Conservation (phyloP, 2,888 invertebrate species). For the Pherbina coryleti region DNA sequence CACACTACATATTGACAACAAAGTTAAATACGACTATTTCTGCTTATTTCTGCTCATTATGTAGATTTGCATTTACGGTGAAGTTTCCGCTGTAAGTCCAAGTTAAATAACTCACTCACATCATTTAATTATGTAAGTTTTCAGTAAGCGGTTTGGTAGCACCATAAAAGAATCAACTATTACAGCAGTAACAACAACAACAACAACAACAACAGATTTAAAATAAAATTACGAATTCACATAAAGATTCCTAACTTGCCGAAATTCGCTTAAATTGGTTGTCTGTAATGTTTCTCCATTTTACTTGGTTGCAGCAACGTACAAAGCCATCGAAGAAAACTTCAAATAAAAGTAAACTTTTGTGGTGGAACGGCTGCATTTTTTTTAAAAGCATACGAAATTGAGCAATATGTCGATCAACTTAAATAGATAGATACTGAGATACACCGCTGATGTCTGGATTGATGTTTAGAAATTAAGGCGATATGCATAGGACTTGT, state of each 20-base stretch:
- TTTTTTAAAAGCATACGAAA: background rate
- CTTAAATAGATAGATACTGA: background rate
- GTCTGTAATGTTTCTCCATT: background rate
- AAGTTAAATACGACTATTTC: no score
- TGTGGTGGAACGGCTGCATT: conserved; percentile 10
- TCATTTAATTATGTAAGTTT: no score
- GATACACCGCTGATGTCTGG: background rate
- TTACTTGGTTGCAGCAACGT: background rate
- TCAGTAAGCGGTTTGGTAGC: no score
- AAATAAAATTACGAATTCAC: no score
- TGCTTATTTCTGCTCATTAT: no score
- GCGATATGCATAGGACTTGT: background rate
- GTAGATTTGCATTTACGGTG: no score
- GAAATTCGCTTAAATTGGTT: background rate
- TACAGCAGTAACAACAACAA: no score
- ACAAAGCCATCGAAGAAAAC: background rate
- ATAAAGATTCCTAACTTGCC: background rate
- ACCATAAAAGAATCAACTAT: no score
- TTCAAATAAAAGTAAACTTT: background rate
- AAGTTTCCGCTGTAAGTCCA: no score
- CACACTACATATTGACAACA: no score
- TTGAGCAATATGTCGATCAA: conserved; percentile 5
- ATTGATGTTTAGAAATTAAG: background rate
- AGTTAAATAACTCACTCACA: no score
- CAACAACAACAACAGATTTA: no score